Evolutionary conservation across 2,888 invertebrate genomes (phyloP).

Genomic region (Sarcophaga variegata): DNA sequence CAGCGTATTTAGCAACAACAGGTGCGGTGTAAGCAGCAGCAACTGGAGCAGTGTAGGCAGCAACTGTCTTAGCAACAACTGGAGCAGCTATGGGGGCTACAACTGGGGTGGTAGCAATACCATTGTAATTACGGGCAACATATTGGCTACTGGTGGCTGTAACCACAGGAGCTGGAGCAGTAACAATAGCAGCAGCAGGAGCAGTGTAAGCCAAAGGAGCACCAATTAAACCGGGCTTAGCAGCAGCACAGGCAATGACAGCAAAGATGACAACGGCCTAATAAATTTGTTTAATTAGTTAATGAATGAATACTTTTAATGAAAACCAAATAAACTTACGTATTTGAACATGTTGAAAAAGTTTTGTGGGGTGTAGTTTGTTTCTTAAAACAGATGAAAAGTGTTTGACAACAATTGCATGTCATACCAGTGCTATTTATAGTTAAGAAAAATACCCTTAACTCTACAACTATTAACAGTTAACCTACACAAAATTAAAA

Average conservation of each 20-base stretch:
- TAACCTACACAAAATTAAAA: no score
- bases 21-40: constrained; percentile 47
- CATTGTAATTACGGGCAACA: constrained; percentile 74
- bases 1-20: constrained; percentile 44
- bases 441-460: no score
- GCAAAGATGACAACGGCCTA: constrained; percentile 37
- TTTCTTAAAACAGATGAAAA: no score
- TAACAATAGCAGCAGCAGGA: constrained; percentile 46
- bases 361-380: no score
- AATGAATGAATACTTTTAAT: no score
- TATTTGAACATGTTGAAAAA: no score
- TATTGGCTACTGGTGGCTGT: constrained; percentile 74
- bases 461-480: no score
- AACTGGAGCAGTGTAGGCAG: constrained; percentile 15
- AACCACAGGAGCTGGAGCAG: constrained; percentile 46
- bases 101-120: constrained; percentile 66
- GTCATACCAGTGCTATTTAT: no score
- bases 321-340: no score
- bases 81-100: constrained; percentile 63
- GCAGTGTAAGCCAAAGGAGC: constrained; percentile 72
- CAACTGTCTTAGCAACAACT: constrained; percentile 29
- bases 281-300: no score
- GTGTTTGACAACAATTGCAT: no score
- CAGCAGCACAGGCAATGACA: constrained; percentile 71
- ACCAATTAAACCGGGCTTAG: constrained; percentile 70